Conservation (phyloP, 2,113 vertebrate species). For the Cinclus cinclus region DNA sequence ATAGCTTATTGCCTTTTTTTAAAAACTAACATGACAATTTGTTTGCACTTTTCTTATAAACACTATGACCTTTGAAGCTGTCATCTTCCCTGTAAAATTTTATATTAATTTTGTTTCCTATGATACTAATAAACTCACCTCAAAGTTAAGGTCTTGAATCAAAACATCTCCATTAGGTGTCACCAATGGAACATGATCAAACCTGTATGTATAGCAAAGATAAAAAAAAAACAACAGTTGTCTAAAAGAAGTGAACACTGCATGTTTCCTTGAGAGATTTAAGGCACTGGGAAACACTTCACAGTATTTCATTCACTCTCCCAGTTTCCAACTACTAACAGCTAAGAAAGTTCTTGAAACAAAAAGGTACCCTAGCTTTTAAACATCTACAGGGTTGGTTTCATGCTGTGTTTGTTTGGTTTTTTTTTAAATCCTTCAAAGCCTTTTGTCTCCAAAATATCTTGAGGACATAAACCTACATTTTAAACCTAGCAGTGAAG, state of each 20-base stretch:
- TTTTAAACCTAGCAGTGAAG: background rate
- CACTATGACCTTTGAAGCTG: background rate
- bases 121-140: constrained; percentile 76
- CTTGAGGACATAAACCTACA: background rate
- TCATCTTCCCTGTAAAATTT: background rate
- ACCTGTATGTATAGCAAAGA: constrained; percentile 72
- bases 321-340: background rate
- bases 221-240: background rate
- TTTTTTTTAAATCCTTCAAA: background rate
- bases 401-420: background rate
- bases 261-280: background rate
- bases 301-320: background rate
- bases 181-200: constrained; percentile 91
- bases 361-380: background rate
- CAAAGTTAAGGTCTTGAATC: constrained; percentile 90
- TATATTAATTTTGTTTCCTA: background rate
- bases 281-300: background rate
- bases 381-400: background rate
- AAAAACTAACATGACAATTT: background rate
- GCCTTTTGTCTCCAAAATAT: background rate
- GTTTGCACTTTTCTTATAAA: background rate
- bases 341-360: background rate
- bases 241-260: background rate
- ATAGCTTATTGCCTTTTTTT: background rate
- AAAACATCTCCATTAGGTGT: constrained; percentile 97